These are phyloP conservation scores for Alcis repandata DNA, from an alignment of 2,888 invertebrate genomes.

Conservation along the genomic window DNA sequence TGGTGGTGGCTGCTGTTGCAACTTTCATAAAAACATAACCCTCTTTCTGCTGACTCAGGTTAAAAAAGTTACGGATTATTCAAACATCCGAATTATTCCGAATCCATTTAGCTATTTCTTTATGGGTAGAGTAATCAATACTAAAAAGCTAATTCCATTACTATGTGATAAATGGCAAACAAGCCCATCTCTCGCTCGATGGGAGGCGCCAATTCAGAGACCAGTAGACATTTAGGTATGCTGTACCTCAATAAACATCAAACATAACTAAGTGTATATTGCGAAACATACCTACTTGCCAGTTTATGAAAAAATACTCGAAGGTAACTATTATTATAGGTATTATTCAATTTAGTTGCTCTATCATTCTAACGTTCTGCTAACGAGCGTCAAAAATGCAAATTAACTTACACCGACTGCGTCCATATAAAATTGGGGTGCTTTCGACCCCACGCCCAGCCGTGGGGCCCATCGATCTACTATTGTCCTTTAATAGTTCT, in stretches of 20 bases:
- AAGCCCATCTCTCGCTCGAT: too few species aligned
- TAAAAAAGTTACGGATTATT: not conserved
- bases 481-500: slow-evolving; percentile 75
- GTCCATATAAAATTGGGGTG: slow-evolving; percentile 53
- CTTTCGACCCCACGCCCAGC: slow-evolving; percentile 59
- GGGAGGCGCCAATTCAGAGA: too few species aligned
- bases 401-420: slow-evolving; percentile 71
- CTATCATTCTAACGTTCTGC: slow-evolving; percentile 28
- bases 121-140: too few species aligned
- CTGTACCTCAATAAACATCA: not conserved
- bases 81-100: not conserved
- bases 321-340: too few species aligned
- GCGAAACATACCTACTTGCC: too few species aligned
- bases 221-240: too few species aligned
- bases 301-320: too few species aligned
- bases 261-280: too few species aligned
- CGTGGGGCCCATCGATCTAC: slow-evolving; percentile 66
- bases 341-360: slow-evolving; percentile 4
- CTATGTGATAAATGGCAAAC: too few species aligned
- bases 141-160: too few species aligned
- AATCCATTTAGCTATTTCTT: not conserved
- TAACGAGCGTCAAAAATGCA: slow-evolving; percentile 70
- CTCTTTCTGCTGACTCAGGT: not conserved
- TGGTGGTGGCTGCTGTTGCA: slow-evolving; percentile 9
- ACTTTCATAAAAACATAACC: not conserved